Base-by-base conservation (phyloP, 1,140 invertebrate genomes). In the Pectinophora gossypiella region DNA sequence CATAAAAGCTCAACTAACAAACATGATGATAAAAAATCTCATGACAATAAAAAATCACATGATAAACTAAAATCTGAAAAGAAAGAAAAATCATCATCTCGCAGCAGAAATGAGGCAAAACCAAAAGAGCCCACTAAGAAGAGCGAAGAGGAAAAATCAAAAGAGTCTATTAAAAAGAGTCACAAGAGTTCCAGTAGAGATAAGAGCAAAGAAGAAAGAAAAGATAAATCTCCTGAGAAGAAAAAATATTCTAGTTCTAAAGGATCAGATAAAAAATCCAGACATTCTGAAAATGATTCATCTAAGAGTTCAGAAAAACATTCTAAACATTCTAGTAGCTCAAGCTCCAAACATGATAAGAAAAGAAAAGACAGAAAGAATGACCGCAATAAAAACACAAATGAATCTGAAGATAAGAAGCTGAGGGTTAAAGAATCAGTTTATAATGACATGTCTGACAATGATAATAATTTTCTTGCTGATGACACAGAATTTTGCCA, bases 101-200 rank as follows among this genome's bases (percentile, higher is more conserved):
- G 10, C 10, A 5, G 4, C 10, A 23, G 10, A 23, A 23, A 5
- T 23, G 22, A 23, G 10, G 10, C 22, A 5, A 23, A 23, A 23
- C 22, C 22, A 5, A 23, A 23, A 10, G 22, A 23, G 22, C 22
- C 4, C 22, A 23, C n/a, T n/a, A n/a, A 10, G 22, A 23, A 23
- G 10, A 23, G 22, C 10, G 22, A 23, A 20, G 32, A 19, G 4
- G 21, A 36, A 2, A 38, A 36, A 18, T 27, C 46, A 49, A 49
- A 36, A 49, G 23, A 32, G 9, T 32, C 43, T 19, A n/a, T 5
- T 18, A 19, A 44, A 10, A 44, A 44, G 19, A 44, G 50, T 51
- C 65, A 77, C 18, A 81, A 76, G 55, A 79, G 72, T 63, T 68
- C 68, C 19, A 64, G 55, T 42, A 64, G 42, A 59, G 66, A 70